Conservation (phyloP, 2,797 vertebrate genomes). For the Menidia menidia region DNA sequence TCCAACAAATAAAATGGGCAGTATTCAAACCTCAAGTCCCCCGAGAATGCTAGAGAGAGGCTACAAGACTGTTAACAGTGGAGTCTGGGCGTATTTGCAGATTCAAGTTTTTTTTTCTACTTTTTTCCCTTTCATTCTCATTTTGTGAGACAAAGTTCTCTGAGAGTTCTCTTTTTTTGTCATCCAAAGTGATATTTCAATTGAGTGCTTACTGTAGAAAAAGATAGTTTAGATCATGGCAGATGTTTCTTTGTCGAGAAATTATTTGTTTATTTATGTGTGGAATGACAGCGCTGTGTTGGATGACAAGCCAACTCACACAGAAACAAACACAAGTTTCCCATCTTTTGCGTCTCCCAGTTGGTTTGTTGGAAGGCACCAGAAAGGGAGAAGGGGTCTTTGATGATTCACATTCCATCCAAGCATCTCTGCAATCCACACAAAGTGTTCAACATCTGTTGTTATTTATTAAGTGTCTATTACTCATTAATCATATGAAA, state of each 20-base stretch:
- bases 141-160: slow-evolving; percentile 58
- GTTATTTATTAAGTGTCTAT: slow-evolving; percentile 66
- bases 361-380: slow-evolving; percentile 51
- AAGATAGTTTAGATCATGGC: slow-evolving; percentile 66
- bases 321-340: slow-evolving; percentile 71
- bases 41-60: slow-evolving; percentile 76
- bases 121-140: slow-evolving; percentile 22
- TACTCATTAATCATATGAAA: slow-evolving; percentile 11
- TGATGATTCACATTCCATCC: slow-evolving; percentile 64
- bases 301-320: slow-evolving; percentile 64
- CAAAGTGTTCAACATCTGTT: slow-evolving; percentile 64
- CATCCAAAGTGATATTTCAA: slow-evolving; percentile 77
- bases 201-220: slow-evolving; percentile 66
- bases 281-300: slow-evolving; percentile 54
- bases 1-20: slow-evolving; percentile 97
- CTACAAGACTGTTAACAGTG: slow-evolving; percentile 81
- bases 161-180: slow-evolving; percentile 55
- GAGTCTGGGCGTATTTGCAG: slow-evolving; percentile 72
- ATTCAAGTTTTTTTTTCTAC: slow-evolving; percentile 49
- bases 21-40: slow-evolving; percentile 90
- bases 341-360: slow-evolving; percentile 65
- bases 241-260: slow-evolving; percentile 68
- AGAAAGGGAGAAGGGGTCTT: slow-evolving; percentile 46
- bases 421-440: slow-evolving; percentile 61
- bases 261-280: slow-evolving; percentile 66